Base-by-base conservation (phyloP, 2,113 vertebrate species). In the Amphiprion ocellaris region DNA sequence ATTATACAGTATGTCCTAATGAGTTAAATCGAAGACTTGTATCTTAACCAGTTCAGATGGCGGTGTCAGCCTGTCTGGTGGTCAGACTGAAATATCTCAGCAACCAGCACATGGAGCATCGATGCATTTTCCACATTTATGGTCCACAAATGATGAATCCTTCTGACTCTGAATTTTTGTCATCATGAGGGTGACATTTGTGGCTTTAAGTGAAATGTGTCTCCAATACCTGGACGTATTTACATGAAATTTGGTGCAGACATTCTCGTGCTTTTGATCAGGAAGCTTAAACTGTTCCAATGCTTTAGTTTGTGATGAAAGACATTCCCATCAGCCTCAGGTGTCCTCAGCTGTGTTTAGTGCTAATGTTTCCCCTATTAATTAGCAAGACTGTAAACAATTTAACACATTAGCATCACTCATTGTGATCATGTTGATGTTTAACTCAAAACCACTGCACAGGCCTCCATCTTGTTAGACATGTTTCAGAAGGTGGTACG, bases 11-110 rank as follows among this genome's bases (percentile, higher is more conserved):
- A 37, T 59, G 24, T 64, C 64, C 23, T 55, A 59, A 67, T 50
- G 47, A 52, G 37, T 79, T 58, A 16, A 82, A 76, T 50, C 15
- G 65, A 53, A 62, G 30, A 15, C n/a, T 37, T 73, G 23, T 59
- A 49, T 58, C 28, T 63, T 28, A 39, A 72, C 37, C 50, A 47
- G 53, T 55, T 71, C n/a, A 41, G 30, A 65, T 50, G 21, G 30
- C 23, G 26, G 39, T 55, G 47, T 4, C 19, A 15, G 19, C 53
- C 23, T 53, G 26, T 63, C 10, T 3, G 28, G 21, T 28, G 14
- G 9, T 39, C 23, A 30, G 63, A 30, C 21, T 39, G 47, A 59
- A 63, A 53, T 59, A 59, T 44, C 15, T 58, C 14, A 30, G 52
- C n/a, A 54, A 19, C 7, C 16, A 54, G 8, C 50, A 41, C 30